Evolutionary conservation across 1,140 invertebrate genomes (phyloP), one percentile per base, ranked within the genome.

Genomic region (Agrypnia vestita): DNA sequence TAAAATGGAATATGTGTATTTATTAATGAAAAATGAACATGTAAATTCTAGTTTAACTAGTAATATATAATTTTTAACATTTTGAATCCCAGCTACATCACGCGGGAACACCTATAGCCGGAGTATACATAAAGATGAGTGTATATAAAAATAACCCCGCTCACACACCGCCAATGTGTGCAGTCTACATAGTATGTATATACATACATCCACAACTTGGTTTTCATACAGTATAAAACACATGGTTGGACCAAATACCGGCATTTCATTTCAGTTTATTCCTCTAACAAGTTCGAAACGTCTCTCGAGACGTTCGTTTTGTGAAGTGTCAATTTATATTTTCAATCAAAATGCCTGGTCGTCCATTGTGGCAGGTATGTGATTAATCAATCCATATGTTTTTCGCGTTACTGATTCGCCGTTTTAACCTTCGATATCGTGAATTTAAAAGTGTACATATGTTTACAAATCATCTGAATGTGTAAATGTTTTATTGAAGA

Each of bases 351-450:
- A 90, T 90, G 89, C 89, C 89, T 86, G 89, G 89, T 85, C 88
- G 88, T 86, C 89, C 89, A 79, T 86, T 90, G 86, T 90, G 89
- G 89, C 89, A 90, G 88, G 89, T 90, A 86, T 85, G 84, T 84
- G 17, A 49, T 61, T 47, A 55, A 77, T 69, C 11, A 35, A 35
- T 35, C 25, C 6, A 35, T 56, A 13, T 44, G n/a, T 56, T 62
- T 76, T 13, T 4, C 56, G 59, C 17, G 0, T 10, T 4, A 1
- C 1, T 67, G 10, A 35, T 17, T 61, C 15, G 15, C 9, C 12
- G 43, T 44, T 73, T 55, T 73, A 76, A 76, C 62, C 13, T 6
- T 8, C 53, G 44, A 15, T 72, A 15, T 25, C 69, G 69, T 51
- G 11, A 67, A 67, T 35, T 35, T 35, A 67, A 44, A 67, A 67